A percentile compares a stretch with the other conserved stretches of the same genome.
Evolutionary conservation across 2,888 invertebrate genomes (phyloP).

Genomic region (Pterobdella sp.): DNA sequence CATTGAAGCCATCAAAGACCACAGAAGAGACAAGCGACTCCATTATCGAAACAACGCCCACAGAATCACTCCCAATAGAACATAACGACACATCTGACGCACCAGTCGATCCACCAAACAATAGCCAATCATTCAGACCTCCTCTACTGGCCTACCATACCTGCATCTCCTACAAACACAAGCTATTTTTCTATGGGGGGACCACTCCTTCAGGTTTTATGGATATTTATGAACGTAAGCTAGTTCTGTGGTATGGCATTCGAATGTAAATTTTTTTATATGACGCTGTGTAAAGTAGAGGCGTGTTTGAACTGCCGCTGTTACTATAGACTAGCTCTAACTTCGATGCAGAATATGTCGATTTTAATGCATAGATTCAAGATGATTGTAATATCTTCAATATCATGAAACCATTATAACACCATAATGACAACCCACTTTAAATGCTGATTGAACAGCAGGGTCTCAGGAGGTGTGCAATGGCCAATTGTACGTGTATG

Average conservation of each 20-base stretch:
- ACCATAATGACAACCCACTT: background rate
- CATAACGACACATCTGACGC: background rate
- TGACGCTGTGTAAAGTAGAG: too few relatives aligned
- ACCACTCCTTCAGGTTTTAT: conserved; percentile 45
- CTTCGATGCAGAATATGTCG: too few relatives aligned
- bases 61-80: background rate
- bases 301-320: too few relatives aligned
- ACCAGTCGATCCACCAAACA: conserved; percentile 11
- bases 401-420: too few relatives aligned
- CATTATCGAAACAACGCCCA: background rate
- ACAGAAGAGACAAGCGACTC: background rate
- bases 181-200: conserved; percentile 50
- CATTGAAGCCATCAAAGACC: background rate
- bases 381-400: too few relatives aligned
- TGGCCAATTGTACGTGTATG: conserved; percentile 48
- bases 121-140: conserved; percentile 41
- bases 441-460: conserved; percentile 39
- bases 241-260: too few relatives aligned
- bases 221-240: too few relatives aligned
- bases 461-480: conserved; percentile 49
- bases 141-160: conserved; percentile 49
- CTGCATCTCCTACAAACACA: conserved; percentile 46
- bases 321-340: too few relatives aligned
- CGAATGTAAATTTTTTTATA: too few relatives aligned
- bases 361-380: too few relatives aligned